Percentiles rank a stretch among this genome's conserved stretches.
These are phyloP conservation scores for Trichogramma dendrolimi DNA, from an alignment of 2,888 invertebrate species.

Conservation along the genomic window DNA sequence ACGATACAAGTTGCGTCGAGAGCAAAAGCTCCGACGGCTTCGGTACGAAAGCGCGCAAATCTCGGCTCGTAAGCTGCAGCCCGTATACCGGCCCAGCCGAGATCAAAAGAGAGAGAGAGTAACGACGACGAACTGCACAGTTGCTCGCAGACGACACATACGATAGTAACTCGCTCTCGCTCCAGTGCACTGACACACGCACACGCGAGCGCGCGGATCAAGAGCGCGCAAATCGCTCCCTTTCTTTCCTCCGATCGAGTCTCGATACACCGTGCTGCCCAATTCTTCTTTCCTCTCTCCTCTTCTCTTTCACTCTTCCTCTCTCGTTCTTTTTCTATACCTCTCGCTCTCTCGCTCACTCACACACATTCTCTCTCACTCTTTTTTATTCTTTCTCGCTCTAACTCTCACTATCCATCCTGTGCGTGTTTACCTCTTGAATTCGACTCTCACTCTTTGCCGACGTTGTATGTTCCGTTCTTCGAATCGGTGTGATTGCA, in stretches of 20 bases:
- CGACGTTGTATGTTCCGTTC: too few species aligned
- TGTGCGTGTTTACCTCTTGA: too few species aligned
- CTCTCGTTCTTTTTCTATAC: slow-evolving; percentile 1
- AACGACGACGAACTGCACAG: background rate
- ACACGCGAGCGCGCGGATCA: background rate
- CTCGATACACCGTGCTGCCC: slow-evolving; percentile 18
- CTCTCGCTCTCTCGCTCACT: slow-evolving; percentile 8
- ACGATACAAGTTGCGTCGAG: too few species aligned
- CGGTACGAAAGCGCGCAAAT: too few species aligned
- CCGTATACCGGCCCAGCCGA: too few species aligned
- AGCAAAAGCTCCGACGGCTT: too few species aligned
- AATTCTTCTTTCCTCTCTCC: slow-evolving; percentile 8
- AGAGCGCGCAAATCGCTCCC: too few species aligned
- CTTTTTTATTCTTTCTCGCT: background rate
- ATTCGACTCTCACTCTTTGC: too few species aligned
- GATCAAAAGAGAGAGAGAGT: slow-evolving; percentile 5
- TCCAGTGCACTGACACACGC: slow-evolving; percentile 20
- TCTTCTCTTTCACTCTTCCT: slow-evolving; percentile 15
- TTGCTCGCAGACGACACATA: slow-evolving; percentile 17
- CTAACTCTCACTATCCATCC: too few species aligned
- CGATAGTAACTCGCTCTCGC: slow-evolving; percentile 30
- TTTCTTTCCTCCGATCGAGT: slow-evolving; percentile 17
- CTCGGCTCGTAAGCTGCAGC: too few species aligned
- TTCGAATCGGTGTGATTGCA: too few species aligned
- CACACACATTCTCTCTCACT: slow-evolving; percentile 7